Percentiles rank a stretch among this genome's conserved stretches.
Conservation (phyloP, 2,113 vertebrate genomes). For the Phycodurus eques region DNA sequence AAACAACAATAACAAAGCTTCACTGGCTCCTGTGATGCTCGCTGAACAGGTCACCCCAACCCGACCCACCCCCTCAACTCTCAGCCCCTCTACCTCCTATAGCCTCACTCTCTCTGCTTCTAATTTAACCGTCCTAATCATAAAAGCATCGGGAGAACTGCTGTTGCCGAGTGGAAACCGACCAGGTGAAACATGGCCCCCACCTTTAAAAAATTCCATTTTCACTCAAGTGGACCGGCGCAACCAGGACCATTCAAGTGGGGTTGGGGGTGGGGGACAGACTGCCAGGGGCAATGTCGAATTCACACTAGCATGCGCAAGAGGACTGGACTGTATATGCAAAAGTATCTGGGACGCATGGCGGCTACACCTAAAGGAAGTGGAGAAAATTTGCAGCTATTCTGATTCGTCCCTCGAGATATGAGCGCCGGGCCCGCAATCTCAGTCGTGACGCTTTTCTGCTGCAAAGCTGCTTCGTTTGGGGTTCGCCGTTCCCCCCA, state of each 20-base stretch:
- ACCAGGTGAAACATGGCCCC: constrained; percentile 59
- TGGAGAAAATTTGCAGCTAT: not conserved
- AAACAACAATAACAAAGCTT: constrained; percentile 22
- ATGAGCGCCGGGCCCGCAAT: too few species aligned
- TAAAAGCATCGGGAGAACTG: constrained; percentile 63
- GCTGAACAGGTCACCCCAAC: not conserved
- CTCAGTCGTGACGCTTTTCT: not conserved
- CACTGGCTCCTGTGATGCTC: constrained; percentile 33
- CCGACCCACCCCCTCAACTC: constrained; percentile 9
- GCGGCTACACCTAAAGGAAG: not conserved
- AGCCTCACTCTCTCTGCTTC: constrained; percentile 54
- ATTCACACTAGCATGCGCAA: not conserved
- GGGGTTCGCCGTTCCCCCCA: not conserved
- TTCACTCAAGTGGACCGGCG: constrained; percentile 66
- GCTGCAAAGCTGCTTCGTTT: not conserved
- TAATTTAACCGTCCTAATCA: constrained; percentile 67
- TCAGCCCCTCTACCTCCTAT: not conserved
- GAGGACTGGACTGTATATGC: not conserved
- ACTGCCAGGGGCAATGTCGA: not conserved
- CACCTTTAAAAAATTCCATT: constrained; percentile 57
- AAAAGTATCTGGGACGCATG: not conserved
- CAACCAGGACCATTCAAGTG: constrained; percentile 42
- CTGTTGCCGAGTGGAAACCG: constrained; percentile 44
- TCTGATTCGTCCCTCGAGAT: not conserved
- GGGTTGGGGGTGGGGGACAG: constrained; percentile 34